These are phyloP conservation scores for Agonopterix subpropinquella DNA, from an alignment of 2,888 invertebrate genomes.

Conservation along the genomic window DNA sequence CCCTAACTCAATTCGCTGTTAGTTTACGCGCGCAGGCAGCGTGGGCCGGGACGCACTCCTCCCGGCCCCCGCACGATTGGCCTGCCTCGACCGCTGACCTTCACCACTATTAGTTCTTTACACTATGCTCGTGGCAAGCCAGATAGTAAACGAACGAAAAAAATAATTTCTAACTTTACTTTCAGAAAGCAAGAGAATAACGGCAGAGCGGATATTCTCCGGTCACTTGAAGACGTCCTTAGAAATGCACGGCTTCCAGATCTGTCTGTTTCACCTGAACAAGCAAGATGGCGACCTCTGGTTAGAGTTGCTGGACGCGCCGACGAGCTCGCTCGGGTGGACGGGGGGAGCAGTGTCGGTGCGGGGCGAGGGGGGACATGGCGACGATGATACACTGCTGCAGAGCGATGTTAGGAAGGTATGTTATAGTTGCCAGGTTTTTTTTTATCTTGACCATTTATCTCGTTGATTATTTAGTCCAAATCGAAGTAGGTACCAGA, in stretches of 20 bases:
- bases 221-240: constrained; percentile 82
- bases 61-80: no score
- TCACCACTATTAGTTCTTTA: no score
- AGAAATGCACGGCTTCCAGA: constrained; percentile 85
- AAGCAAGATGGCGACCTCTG: constrained; percentile 58
- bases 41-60: no score
- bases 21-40: no score
- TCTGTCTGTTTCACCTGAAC: constrained; percentile 79
- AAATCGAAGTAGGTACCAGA: no score
- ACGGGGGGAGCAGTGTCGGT: constrained; percentile 54
- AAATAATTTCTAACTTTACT: neutral
- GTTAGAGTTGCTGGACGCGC: constrained; percentile 72
- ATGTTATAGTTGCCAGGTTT: neutral
- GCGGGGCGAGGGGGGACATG: constrained; percentile 26
- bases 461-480: no score
- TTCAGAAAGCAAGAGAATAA: constrained; percentile 56
- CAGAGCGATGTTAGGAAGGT: constrained; percentile 42
- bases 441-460: no score
- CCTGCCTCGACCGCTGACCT: no score
- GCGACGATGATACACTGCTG: constrained; percentile 44
- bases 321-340: constrained; percentile 77
- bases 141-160: no score
- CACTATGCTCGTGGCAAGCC: no score
- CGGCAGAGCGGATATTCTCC: constrained; percentile 70
- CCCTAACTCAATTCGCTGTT: no score